These are phyloP conservation scores for Lottia gigantea DNA, from an alignment of 2,888 invertebrate genomes.

Conservation along the genomic window DNA sequence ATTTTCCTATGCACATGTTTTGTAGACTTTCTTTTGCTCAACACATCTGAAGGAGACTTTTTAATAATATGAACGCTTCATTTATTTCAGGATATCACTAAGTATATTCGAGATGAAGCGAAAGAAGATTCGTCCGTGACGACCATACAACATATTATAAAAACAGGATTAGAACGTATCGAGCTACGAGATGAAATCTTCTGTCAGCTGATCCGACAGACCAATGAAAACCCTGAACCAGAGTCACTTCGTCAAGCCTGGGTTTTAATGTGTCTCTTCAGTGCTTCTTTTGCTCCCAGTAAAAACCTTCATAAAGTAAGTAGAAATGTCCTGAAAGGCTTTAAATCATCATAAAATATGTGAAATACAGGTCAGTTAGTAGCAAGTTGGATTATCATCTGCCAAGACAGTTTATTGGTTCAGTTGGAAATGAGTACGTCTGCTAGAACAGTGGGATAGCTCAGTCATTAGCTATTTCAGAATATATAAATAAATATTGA, in stretches of 20 bases:
- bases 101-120: conserved; percentile 88
- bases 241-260: conserved; percentile 89
- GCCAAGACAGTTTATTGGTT: too few species aligned
- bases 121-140: conserved; percentile 73
- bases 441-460: too few species aligned
- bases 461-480: too few species aligned
- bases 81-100: conserved; percentile 81
- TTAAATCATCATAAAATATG: too few species aligned
- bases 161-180: conserved; percentile 86
- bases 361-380: too few species aligned
- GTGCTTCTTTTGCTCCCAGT: conserved; percentile 91
- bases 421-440: too few species aligned
- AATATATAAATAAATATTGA: too few species aligned
- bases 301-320: conserved; percentile 80
- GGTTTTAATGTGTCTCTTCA: conserved; percentile 87
- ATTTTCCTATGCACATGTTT: too few species aligned
- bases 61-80: too few species aligned
- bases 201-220: conserved; percentile 67
- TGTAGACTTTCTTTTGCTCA: too few species aligned
- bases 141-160: conserved; percentile 51
- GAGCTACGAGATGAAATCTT: conserved; percentile 92
- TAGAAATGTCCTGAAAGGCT: not conserved
- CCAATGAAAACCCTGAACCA: conserved; percentile 85
- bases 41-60: too few species aligned
- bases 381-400: too few species aligned